Base-by-base conservation (phyloP, 1,140 invertebrate species). In the Gryon sp. region DNA sequence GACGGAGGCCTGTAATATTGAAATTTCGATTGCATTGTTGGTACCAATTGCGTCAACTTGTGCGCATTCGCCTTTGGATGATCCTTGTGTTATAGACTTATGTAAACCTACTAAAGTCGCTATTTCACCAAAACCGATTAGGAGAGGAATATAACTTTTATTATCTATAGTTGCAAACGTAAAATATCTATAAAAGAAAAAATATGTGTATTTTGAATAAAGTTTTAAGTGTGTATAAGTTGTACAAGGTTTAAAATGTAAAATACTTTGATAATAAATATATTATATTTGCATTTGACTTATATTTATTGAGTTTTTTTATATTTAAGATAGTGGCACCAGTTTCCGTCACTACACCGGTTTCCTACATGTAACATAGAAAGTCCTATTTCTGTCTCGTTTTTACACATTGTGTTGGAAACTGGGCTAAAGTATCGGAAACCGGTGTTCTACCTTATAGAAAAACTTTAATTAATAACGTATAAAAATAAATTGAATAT, bases 81-180 rank as follows among this genome's bases (percentile, higher is more conserved):
- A 92, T 79, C 91, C 91, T 11, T 92, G 91, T 45, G 90, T 94
- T 1, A 92, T 98, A 59, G 95, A 97, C 81, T 88, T 98, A 1
- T 96, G 96, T 83, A 95, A 96, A 83, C 94, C 96, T 8, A 94
- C 97, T 0, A 95, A 96, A 84, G 93, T 98, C n/a, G 92, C 95
- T 19, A 94, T 98, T 36, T 92, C 93, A 12, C 95, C 95, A 0
- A 98, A 97, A 87, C 93, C 95, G 3, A 93, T 96, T 5, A 96
- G 97, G 84, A 91, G 95, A 74, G 94, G 94, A 36, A 92, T 96
- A 80, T 94, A 91, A 90, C 20, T 48, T 80, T 69, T n/a, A n/a
- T n/a, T n/a, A n/a, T n/a, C n/a, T n/a, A n/a, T n/a, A n/a, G n/a
- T n/a, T n/a, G n/a, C n/a, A n/a, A n/a, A 34, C 2, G n/a, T 11